These are phyloP conservation scores for Cairina moschata DNA, from an alignment of 2,113 vertebrate genomes.

Conservation along the genomic window DNA sequence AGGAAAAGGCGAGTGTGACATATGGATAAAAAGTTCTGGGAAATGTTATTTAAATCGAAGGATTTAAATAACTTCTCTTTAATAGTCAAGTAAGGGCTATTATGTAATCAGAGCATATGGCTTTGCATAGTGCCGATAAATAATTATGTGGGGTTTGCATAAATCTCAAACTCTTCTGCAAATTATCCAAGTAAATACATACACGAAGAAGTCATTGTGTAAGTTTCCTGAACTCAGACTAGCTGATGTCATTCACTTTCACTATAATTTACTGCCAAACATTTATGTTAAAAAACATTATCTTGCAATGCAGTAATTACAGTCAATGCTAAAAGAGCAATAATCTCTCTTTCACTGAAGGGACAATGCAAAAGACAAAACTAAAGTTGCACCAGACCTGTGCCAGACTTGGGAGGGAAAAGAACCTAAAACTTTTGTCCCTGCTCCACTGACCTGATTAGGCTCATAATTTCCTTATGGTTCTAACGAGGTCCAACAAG, in stretches of 20 bases:
- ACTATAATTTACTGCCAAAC: not conserved
- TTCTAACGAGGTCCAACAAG: not conserved
- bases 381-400: not conserved
- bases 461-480: not conserved
- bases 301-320: not conserved
- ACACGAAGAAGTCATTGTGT: not conserved
- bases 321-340: not conserved
- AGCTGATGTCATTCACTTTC: not conserved
- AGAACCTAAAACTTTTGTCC: not conserved
- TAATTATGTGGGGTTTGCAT: not conserved
- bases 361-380: not conserved
- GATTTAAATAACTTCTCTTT: not conserved
- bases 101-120: not conserved
- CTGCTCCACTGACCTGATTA: not conserved
- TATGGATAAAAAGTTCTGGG: not conserved
- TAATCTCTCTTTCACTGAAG: not conserved
- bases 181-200: not conserved
- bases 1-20: not conserved
- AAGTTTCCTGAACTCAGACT: not conserved
- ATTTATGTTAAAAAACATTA: not conserved
- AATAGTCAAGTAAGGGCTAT: not conserved
- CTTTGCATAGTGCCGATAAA: not conserved
- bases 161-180: not conserved
- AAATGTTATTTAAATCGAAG: not conserved
- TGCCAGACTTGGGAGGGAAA: not conserved